phyloP scores from a whole-genome alignment of 1,140 invertebrate genomes.

The Dolichoris vasculosae region DNA sequence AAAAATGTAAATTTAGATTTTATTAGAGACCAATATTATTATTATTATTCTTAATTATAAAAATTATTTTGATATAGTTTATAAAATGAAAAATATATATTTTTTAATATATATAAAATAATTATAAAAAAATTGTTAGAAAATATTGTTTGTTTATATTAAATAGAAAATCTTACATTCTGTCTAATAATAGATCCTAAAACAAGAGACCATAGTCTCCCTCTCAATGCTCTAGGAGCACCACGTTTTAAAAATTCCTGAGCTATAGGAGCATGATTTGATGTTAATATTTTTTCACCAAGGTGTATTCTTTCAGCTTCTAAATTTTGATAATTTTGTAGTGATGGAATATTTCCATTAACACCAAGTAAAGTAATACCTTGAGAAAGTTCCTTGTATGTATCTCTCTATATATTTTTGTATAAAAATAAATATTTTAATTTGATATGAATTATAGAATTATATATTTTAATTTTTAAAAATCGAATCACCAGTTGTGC shows the following conservation, averaged over 20 bases:
- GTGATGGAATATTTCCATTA: constrained; percentile 76
- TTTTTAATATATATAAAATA: no score
- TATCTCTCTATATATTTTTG: constrained; percentile 75
- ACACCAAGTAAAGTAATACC: constrained; percentile 82
- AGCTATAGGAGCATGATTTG: constrained; percentile 83
- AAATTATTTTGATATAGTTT: background rate
- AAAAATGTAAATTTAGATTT: background rate
- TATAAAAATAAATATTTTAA: constrained; percentile 57
- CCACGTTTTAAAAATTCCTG: constrained; percentile 92
- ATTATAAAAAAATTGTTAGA: background rate
- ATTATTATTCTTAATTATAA: constrained; percentile 1
- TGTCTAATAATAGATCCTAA: constrained; percentile 83
- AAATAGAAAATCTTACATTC: constrained; percentile 72
- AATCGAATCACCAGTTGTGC: constrained; percentile 79
- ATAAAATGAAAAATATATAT: no score
- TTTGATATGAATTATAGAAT: constrained; percentile 30
- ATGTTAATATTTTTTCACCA: constrained; percentile 80
- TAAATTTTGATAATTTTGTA: constrained; percentile 77
- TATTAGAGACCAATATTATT: background rate
- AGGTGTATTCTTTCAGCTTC: constrained; percentile 80
- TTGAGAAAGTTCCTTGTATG: constrained; percentile 81
- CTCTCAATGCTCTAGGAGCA: constrained; percentile 85
- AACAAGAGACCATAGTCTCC: constrained; percentile 87
- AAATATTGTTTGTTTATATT: constrained; percentile 12
- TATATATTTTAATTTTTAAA: background rate